Evolutionary conservation across 2,888 invertebrate genomes (phyloP).

Genomic region (Apeira syringaria): DNA sequence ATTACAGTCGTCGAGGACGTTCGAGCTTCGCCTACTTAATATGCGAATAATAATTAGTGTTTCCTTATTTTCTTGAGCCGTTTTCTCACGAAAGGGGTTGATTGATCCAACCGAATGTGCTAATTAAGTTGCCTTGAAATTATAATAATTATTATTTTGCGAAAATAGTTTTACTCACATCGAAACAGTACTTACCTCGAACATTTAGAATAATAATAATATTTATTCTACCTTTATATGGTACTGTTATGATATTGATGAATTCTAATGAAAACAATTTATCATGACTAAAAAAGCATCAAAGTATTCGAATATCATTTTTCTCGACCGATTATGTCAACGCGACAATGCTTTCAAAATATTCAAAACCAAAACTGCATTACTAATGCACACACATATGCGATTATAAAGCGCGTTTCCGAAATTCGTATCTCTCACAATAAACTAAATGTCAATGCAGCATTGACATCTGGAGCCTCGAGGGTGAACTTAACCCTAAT

Average conservation of each 20-base stretch:
- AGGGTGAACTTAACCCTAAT: conserved; percentile 70
- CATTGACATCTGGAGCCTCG: conserved; percentile 70
- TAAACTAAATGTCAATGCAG: conserved; percentile 63
- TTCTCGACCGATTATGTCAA: conserved; percentile 40
- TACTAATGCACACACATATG: conserved; percentile 53
- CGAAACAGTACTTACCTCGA: no score
- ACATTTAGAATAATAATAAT: no score
- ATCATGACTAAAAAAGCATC: conserved; percentile 24
- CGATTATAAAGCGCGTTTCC: conserved; percentile 72
- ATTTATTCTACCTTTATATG: conserved; percentile 1
- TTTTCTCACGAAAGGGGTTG: conserved; percentile 76
- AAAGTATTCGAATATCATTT: conserved; percentile 29
- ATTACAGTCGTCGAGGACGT: conserved; percentile 47
- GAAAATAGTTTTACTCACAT: conserved; percentile 14
- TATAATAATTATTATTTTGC: conserved; percentile 22
- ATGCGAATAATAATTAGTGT: conserved; percentile 80
- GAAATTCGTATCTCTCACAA: conserved; percentile 56
- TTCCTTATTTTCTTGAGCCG: conserved; percentile 65
- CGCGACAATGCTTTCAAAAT: conserved; percentile 38
- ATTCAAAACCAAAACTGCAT: conserved; percentile 43
- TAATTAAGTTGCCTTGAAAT: conserved; percentile 28
- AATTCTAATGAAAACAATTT: conserved; percentile 22
- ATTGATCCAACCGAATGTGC: conserved; percentile 54
- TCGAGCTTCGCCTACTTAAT: conserved; percentile 58
- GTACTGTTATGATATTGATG: conserved; percentile 1